Conservation (phyloP, 1,140 invertebrate genomes). For the Paraescarpia echinospica region DNA sequence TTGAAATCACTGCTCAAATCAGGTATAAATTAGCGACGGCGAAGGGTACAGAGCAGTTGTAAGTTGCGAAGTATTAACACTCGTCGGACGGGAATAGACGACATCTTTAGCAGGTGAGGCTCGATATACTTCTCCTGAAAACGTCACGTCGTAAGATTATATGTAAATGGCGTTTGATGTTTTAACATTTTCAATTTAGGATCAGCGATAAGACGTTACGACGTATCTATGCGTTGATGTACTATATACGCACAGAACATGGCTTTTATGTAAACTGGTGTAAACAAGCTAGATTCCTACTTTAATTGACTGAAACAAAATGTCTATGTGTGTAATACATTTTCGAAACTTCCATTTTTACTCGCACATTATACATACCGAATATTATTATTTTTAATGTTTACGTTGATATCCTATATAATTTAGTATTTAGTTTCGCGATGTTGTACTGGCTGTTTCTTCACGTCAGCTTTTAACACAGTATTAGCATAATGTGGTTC, state of each 20-base stretch:
- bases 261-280: not conserved
- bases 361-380: not conserved
- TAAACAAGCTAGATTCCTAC: not conserved
- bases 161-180: not conserved
- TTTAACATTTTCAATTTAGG: not conserved
- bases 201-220: not conserved
- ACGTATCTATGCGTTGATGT: not conserved
- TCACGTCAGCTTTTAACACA: not conserved
- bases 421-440: not conserved
- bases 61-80: not conserved
- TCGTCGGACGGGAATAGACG: not conserved
- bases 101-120: not conserved
- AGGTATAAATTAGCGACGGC: not conserved
- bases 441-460: not conserved
- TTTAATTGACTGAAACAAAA: not conserved
- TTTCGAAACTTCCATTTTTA: not conserved
- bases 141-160: not conserved
- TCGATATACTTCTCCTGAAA: not conserved
- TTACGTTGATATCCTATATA: not conserved
- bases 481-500: not conserved
- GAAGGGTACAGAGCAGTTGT: not conserved
- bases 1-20: not conserved
- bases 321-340: too few relatives aligned
- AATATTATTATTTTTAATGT: not conserved
- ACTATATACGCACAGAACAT: not conserved